Evolutionary conservation across 2,113 vertebrate genomes (phyloP).

Genomic region (Progne subis): DNA sequence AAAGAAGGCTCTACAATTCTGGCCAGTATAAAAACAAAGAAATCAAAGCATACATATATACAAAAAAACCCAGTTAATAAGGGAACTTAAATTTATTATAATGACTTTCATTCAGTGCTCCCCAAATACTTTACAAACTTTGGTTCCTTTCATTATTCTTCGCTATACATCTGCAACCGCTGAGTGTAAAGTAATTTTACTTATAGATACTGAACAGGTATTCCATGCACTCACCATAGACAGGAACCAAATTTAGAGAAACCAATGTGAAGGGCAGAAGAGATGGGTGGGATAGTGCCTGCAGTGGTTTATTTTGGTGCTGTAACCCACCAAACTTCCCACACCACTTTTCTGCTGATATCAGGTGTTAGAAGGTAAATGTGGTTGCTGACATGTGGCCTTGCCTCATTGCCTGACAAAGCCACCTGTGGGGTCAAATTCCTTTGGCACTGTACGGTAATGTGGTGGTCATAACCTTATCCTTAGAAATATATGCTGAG

Average conservation of each 20-base stretch:
- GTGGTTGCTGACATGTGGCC: neutral
- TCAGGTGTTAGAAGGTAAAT: neutral
- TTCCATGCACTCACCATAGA: neutral
- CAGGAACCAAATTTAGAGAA: neutral
- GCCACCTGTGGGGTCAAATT: conserved; percentile 11
- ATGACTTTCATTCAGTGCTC: fast-evolving
- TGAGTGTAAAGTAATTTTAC: neutral
- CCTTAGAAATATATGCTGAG: neutral
- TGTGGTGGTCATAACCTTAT: neutral
- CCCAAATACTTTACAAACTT: neutral
- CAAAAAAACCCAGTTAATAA: neutral
- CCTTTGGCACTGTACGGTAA: neutral
- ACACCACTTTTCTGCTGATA: neutral
- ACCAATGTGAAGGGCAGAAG: too few species aligned
- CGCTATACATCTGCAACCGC: neutral
- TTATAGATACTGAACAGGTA: neutral
- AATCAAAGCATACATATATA: neutral
- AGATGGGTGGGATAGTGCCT: neutral
- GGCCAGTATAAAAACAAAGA: neutral
- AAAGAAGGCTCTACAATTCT: neutral
- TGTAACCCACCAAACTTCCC: neutral
- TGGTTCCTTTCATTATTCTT: neutral
- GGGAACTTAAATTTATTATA: neutral
- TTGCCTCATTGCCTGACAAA: neutral
- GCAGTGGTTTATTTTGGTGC: neutral